phyloP scores from a whole-genome alignment of 2,797 vertebrate species.

The Threskiornis aethiopicus region DNA sequence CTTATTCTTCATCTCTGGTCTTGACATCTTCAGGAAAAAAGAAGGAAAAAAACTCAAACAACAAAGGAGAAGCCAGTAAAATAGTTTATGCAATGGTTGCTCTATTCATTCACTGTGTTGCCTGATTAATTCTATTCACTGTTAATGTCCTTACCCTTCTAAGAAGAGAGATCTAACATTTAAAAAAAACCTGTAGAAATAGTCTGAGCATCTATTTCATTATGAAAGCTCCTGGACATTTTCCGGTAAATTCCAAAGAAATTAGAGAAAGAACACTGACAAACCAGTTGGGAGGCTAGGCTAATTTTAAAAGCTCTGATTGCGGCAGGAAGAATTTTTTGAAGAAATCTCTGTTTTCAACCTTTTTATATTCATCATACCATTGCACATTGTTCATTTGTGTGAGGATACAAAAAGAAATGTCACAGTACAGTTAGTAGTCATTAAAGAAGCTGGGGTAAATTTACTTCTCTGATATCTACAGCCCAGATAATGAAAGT shows the following conservation, averaged over 20 bases:
- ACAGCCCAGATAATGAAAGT: neutral
- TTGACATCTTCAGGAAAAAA: neutral
- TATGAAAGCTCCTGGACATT: neutral
- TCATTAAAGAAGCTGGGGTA: neutral
- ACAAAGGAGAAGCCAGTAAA: neutral
- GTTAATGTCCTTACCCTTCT: neutral
- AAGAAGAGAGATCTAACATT: neutral
- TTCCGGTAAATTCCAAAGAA: neutral
- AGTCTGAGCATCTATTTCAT: neutral
- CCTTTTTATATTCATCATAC: neutral
- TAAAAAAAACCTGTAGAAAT: neutral
- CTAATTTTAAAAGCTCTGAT: neutral
- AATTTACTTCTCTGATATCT: neutral
- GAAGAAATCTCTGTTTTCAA: neutral
- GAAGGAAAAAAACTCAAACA: accelerated
- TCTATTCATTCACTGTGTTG: neutral
- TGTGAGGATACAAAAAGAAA: neutral
- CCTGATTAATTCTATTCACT: neutral
- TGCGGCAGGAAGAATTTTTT: neutral
- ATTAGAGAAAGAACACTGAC: neutral
- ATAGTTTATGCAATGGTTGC: neutral
- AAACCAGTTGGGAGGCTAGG: neutral
- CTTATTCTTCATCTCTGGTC: neutral
- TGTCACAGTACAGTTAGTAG: neutral
- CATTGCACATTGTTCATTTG: neutral